Base-by-base conservation (phyloP, 2,797 vertebrate species). In the Spinus olivaceus region DNA sequence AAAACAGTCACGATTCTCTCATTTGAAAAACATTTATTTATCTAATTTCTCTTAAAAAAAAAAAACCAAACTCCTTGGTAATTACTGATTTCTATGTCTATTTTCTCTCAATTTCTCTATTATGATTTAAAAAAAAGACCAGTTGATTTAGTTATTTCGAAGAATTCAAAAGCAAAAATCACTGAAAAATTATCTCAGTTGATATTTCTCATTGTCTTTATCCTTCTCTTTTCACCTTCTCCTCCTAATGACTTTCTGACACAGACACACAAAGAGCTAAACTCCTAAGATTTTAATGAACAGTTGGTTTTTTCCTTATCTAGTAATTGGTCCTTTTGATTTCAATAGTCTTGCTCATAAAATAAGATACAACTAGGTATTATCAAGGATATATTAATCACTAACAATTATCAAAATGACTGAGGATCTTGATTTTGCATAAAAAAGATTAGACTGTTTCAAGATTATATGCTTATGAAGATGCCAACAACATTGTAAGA, bases 311-410 rank as follows among this genome's bases (percentile, higher is more conserved):
- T 88, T 89, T 72, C n/a, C 54, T 91, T 95, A 94, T 85, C 85
- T 89, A 59, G 44, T 91, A 95, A 94, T 77, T 82, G 67, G 47
- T 90, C 25, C 33, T 61, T 94, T 94, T 93, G 61, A 93, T 94
- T 95, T 94, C 61, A 86, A 46, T 67, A 20, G 33, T 83, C 83
- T 71, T 91, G 10, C 19, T 82, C 46, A 67, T 78, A 93, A 92
- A 90, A 19, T 46, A 86, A 83, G 61, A 90, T 35, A 61, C n/a
- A 88, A 78, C n/a, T 39, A 91, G 57, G 65, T 94, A 77, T 92
- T 91, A 86, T 74, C 90, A 92, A 71, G 57, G n/a, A 11, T 92
- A 57, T 83, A 83, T 95, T 92, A 90, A 91, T 94, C 61, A 86
- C 64, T 91, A 88, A 78, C 41, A 74, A 86, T 93, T 93, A 86